A percentile compares a stretch with the other conserved stretches of the same genome.
These are phyloP conservation scores for Suncus etruscus DNA, from an alignment of 2,113 vertebrate genomes.

Conservation along the genomic window DNA sequence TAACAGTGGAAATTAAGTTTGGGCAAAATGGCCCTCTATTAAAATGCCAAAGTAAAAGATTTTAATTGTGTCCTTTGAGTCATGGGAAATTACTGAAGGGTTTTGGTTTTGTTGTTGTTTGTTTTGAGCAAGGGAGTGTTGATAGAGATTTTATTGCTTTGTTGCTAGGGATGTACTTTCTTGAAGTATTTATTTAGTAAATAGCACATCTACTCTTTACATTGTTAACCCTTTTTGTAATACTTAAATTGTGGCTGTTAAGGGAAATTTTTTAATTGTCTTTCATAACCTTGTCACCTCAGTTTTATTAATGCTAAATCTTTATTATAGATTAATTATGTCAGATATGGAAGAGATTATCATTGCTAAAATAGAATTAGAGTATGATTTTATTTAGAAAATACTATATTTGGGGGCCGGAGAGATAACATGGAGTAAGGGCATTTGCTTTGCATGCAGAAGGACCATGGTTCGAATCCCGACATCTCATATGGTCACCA, in stretches of 20 bases:
- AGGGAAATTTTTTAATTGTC: conserved; percentile 12
- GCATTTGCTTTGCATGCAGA: no score
- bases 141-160: conserved; percentile 13
- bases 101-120: no score
- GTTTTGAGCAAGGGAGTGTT: neutral
- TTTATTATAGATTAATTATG: conserved; percentile 1
- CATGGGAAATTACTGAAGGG: neutral
- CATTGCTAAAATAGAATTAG: neutral
- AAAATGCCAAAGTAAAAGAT: neutral
- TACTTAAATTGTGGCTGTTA: conserved; percentile 12
- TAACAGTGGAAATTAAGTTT: neutral
- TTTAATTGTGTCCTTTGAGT: neutral
- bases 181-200: neutral
- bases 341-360: neutral
- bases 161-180: neutral
- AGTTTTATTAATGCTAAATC: conserved; percentile 28
- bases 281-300: neutral
- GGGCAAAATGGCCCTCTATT: neutral
- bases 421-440: no score
- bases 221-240: neutral
- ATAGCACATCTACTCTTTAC: neutral
- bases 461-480: no score
- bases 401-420: neutral
- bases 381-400: conserved; percentile 14
- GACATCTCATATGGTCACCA: no score